Percentiles rank a stretch among this genome's conserved stretches.
Conservation (phyloP, 2,113 vertebrate species). For the Bothrops jararaca region DNA sequence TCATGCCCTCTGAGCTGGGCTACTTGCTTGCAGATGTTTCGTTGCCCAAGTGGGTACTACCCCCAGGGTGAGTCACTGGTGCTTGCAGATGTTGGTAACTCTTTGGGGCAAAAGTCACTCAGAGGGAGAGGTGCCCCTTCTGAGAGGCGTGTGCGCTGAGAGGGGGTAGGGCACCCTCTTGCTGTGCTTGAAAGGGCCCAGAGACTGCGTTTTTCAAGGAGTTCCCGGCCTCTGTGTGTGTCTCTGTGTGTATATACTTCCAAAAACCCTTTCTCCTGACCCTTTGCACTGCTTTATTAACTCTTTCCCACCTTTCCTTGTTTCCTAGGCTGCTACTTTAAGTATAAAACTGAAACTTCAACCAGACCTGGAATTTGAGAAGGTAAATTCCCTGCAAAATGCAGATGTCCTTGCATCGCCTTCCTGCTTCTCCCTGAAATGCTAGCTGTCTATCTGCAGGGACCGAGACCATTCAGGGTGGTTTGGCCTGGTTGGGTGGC, state of each 20-base stretch:
- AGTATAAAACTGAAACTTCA: constrained; percentile 78
- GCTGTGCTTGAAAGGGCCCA: not conserved
- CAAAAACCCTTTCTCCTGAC: not conserved
- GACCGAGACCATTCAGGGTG: not conserved
- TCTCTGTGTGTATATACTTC: too few relatives aligned
- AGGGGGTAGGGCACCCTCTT: not conserved
- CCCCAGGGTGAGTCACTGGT: not conserved
- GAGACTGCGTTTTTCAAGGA: not conserved
- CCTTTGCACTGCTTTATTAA: not conserved
- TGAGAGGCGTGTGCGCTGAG: not conserved
- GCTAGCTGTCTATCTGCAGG: not conserved
- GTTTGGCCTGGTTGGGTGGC: not conserved
- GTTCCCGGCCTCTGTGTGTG: not conserved
- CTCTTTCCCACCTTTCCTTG: not conserved
- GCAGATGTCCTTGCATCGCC: not conserved
- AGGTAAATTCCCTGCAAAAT: constrained; percentile 71
- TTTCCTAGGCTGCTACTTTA: constrained; percentile 74
- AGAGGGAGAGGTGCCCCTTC: not conserved
- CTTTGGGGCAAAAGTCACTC: not conserved
- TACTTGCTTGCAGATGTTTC: not conserved
- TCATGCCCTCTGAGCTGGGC: not conserved
- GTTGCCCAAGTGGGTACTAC: not conserved
- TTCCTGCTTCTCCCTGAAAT: not conserved
- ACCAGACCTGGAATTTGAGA: constrained; percentile 76
- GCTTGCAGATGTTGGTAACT: not conserved